Evolutionary conservation across 1,140 invertebrate species (phyloP), one percentile per base, ranked within the genome.

Genomic region (Neodiprion lecontei): DNA sequence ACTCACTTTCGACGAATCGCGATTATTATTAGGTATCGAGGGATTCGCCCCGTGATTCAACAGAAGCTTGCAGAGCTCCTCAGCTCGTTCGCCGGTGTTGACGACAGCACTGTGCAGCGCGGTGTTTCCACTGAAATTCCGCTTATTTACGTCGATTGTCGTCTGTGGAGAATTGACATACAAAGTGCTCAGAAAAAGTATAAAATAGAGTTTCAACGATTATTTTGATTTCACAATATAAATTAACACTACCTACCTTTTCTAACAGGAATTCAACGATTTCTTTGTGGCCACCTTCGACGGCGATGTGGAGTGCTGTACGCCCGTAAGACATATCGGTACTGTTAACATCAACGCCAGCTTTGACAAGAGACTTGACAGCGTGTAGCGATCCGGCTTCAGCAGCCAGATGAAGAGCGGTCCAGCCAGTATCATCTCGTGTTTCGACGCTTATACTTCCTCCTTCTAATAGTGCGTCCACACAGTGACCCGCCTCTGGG

Each of bases 291-390:
- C 87, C 80, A 49, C 85, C 83, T 78, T 90, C 87, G 1, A 92
- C 87, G 2, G 91, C 91, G 77, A 92, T 88, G 76, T 92, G 90
- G 7, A 92, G 82, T 0, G 87, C 89, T 69, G 90, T 91, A 67
- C 89, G 88, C n/a, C 91, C 91, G 73, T 88, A 89, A 17, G 87
- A 90, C 74, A 79, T 82, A 69, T 91, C 90, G 0, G 81, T 79
- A 17, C 84, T 80, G 78, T 91, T 90, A 1, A 91, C 85, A 66
- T 91, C 82, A 21, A 84, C 89, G 28, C 89, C 88, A 21, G 87
- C 81, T 76, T 85, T 79, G 14, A 90, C 81, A 1, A 92, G 80
- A 40, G 88, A 80, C 61, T 87, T 81, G 11, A 91, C 82, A 53
- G 90, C 87, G 11, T 85, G 75, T 53, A 88, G 79, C 9, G 89